Base-by-base conservation (phyloP, 1,140 invertebrate genomes). In the Spodoptera litura region DNA sequence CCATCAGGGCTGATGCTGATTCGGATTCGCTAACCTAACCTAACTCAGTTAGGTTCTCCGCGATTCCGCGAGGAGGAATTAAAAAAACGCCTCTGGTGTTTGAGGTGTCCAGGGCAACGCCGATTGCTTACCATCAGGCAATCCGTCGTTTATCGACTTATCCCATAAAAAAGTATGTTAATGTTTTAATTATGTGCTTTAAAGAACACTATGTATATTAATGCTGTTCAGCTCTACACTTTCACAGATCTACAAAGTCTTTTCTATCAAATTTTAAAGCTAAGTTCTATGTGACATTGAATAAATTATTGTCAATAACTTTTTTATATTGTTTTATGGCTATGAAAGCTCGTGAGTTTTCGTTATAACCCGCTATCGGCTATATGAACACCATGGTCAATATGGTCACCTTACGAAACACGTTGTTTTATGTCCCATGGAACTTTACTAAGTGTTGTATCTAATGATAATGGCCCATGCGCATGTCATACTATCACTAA, bases 281-380 rank as follows among this genome's bases (percentile, higher is more conserved):
- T 62, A 15, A 51, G 25, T 49, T 53, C 58, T 31, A 58, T 38
- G 49, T 12, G 52, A n/a, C 49, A 35, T 82, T 89, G 89, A 91
- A 93, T 93, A 91, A 93, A 91, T 93, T 92, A 91, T 89, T 89
- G 86, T 90, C 87, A 89, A 91, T 93, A 85, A 82, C 82, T 87
- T 88, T 64, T 90, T 91, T 92, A 92, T 93, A 89, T 92, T 92
- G 91, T 93, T 92, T 93, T 92, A 92, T 92, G 88, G 85, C 83
- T 91, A 88, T 85, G 88, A 89, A 89, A 88, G 88, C 83, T 87
- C 75, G 87, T 88, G 89, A 90, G 88, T 84, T 88, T 89, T 84
- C 61, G 82, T 84, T 89, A 88, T 90, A 89, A 89, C 81, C 85
- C 85, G 86, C 85, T 82, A 88, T 88, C 38, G 38, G 38, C 6